phyloP scores from a whole-genome alignment of 2,113 vertebrate species.

The Limanda limanda region DNA sequence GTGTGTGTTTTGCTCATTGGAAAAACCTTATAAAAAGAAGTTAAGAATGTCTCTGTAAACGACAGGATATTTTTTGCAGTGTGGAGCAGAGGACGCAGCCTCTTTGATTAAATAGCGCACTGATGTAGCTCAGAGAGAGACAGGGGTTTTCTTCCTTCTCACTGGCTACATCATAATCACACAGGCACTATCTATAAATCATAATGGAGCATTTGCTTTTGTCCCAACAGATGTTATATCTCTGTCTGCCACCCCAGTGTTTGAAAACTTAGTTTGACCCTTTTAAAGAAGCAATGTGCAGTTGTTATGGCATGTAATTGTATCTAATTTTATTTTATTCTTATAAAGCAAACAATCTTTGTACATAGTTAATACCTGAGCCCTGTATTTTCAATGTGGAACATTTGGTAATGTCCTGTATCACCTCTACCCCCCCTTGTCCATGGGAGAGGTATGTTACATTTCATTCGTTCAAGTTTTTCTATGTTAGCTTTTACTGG shows the following conservation, averaged over 20 bases:
- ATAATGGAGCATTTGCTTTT: neutral
- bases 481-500: too few relatives aligned
- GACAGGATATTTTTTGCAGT: conserved; percentile 52
- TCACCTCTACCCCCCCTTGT: too few relatives aligned
- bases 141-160: neutral
- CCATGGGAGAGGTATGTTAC: too few relatives aligned
- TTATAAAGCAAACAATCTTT: too few relatives aligned
- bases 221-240: neutral
- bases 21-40: neutral
- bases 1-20: neutral
- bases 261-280: neutral
- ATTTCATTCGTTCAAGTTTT: too few relatives aligned
- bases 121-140: conserved; percentile 18
- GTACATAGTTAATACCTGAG: too few relatives aligned
- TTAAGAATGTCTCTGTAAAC: neutral
- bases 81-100: conserved; percentile 34
- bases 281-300: neutral
- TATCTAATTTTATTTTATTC: too few relatives aligned
- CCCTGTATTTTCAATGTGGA: too few relatives aligned
- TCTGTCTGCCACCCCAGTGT: neutral
- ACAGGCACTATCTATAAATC: neutral
- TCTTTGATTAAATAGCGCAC: conserved; percentile 12
- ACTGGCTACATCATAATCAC: neutral
- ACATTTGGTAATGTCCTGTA: too few relatives aligned
- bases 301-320: too few relatives aligned